Conservation (phyloP, 2,888 invertebrate species). For the Elegia similella region DNA sequence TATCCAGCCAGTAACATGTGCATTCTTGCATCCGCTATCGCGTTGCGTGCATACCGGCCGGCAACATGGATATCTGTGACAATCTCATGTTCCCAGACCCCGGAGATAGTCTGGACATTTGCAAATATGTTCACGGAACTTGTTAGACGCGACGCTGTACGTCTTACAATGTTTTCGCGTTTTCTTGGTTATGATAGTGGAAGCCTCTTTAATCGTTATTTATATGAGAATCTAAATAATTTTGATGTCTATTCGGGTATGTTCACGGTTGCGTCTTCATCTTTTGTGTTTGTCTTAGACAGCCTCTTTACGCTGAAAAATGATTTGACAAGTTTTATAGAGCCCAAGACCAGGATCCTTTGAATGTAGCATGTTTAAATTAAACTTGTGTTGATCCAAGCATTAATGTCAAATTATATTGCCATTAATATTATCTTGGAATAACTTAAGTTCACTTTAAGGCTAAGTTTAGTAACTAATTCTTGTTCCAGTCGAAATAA, state of each 20-base stretch:
- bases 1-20: constrained; percentile 15
- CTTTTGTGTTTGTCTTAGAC: too few relatives aligned
- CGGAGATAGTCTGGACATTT: constrained; percentile 10
- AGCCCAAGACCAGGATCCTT: too few relatives aligned
- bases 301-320: too few relatives aligned
- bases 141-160: constrained; percentile 11
- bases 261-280: too few relatives aligned
- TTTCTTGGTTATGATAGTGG: not conserved
- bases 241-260: too few relatives aligned
- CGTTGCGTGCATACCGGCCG: constrained; percentile 8
- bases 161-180: constrained; percentile 5
- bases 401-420: not conserved
- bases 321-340: too few relatives aligned
- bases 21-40: constrained; percentile 13
- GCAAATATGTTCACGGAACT: constrained; percentile 12
- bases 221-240: not conserved
- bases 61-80: constrained; percentile 12
- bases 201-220: not conserved
- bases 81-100: constrained; percentile 10
- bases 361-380: not conserved
- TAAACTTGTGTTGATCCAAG: not conserved
- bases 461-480: too few relatives aligned
- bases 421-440: not conserved
- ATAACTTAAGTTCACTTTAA: not conserved
- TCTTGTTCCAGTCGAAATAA: not conserved